Evolutionary conservation across 2,797 vertebrate species (phyloP), one percentile per base, ranked within the genome.

Genomic region (Pterois miles): DNA sequence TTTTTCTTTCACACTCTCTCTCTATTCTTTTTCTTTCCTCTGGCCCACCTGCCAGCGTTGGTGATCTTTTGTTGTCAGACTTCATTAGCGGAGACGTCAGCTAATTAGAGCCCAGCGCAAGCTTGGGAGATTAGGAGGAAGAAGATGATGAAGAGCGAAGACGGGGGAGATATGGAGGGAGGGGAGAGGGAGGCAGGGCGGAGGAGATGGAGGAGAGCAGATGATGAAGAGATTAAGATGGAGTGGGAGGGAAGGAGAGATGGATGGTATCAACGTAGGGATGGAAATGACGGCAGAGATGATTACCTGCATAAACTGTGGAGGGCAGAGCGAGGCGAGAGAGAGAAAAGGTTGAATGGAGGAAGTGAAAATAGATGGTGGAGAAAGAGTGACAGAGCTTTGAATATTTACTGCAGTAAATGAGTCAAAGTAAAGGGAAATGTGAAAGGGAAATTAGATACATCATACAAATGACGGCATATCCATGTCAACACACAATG

Each of bases 41-140:
- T 76, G 86, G 88, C 89, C 84, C 81, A 95, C 94, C 94, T 94
- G 93, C 90, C 94, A 88, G 76, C 89, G 62, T 91, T 82, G 92
- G 94, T 92, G 93, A 93, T 96, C 95, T 95, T 94, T 96, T 97
- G 96, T 97, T 98, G 97, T 97, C 97, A 97, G 96, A 96, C 94
- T 95, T 94, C 91, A 95, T 97, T 96, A 96, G 93, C 66, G 73
- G 92, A 96, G 93, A 96, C 92, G 91, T 95, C 95, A 85, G 95
- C 95, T 95, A 95, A 94, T 95, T 94, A 94, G 85, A 86, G 82
- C 82, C 76, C 18, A 73, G 86, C 82, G 46, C 62, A 86, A 85
- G 86, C 87, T 81, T 8, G 71, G 81, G 86, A 85, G 86, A 93
- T 94, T 91, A 93, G 85, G 85, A 80, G 84, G 84, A 76, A 4